Conservation (phyloP, 2,888 invertebrate species). For the Ophion ventricosus region DNA sequence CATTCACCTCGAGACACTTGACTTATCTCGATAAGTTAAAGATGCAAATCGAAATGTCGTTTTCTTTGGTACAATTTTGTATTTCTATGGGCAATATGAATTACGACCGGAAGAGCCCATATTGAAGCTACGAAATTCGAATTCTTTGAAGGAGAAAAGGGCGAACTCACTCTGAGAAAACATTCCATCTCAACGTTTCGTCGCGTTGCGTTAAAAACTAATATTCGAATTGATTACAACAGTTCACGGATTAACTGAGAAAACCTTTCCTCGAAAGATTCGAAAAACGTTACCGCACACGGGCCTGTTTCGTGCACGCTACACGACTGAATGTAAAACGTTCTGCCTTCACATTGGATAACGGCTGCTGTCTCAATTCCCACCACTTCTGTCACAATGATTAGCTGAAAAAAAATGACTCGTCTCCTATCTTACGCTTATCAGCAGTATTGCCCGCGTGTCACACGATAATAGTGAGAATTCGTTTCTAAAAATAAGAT, state of each 20-base stretch:
- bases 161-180: conserved; percentile 52
- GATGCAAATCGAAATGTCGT: neutral
- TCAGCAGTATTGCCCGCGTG: neutral
- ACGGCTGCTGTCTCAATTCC: conserved; percentile 30
- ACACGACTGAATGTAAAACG: conserved; percentile 28
- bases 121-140: neutral
- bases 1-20: neutral
- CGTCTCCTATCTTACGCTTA: conserved; percentile 12
- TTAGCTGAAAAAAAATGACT: conserved; percentile 21
- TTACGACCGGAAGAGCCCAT: too few relatives aligned
- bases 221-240: neutral
- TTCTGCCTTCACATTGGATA: neutral
- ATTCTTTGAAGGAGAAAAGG: neutral
- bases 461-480: neutral
- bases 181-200: conserved; percentile 47
- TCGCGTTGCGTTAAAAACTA: neutral
- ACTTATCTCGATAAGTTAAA: neutral
- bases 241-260: neutral
- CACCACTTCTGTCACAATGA: conserved; percentile 16
- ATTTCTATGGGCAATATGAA: neutral
- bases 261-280: neutral
- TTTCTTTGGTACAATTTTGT: neutral
- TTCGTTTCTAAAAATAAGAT: neutral
- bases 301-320: neutral
- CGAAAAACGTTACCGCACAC: neutral